Evolutionary conservation across 2,888 invertebrate genomes (phyloP).

Genomic region (Willowsia nigromaculata): DNA sequence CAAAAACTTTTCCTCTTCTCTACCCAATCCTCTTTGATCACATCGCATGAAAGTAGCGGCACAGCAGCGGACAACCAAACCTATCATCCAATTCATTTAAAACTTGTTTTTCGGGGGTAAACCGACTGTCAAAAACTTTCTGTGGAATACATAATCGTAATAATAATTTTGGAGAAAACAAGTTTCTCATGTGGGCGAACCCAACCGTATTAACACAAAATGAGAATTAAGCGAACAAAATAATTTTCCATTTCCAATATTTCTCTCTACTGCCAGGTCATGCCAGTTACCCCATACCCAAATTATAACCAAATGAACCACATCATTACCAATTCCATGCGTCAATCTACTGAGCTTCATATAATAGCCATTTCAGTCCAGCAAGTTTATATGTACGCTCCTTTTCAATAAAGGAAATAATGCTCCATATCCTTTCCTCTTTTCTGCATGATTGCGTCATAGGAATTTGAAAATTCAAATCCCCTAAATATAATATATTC

Average conservation of each 20-base stretch:
- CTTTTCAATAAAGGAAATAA: not conserved
- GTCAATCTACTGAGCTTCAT: not conserved
- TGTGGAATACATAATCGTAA: not conserved
- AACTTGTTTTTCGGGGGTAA: not conserved
- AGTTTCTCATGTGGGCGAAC: not conserved
- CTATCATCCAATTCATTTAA: not conserved
- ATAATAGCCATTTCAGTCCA: not conserved
- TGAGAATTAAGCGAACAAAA: not conserved
- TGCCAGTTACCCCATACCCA: not conserved
- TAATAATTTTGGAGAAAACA: not conserved
- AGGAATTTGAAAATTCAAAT: constrained; percentile 2
- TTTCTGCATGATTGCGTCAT: not conserved
- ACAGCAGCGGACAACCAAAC: not conserved
- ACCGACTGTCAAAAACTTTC: not conserved
- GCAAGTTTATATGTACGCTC: not conserved
- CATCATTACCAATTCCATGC: not conserved
- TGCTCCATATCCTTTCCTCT: not conserved
- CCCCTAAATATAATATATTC: not conserved
- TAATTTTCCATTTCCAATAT: too few relatives aligned
- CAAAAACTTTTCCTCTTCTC: not conserved
- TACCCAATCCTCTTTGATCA: not conserved
- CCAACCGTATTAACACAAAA: not conserved
- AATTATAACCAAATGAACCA: not conserved
- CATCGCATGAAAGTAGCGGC: too few relatives aligned
- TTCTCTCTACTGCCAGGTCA: too few relatives aligned